Evolutionary conservation across 2,888 invertebrate species (phyloP), one percentile per base, ranked within the genome.

Genomic region (Neocrepidodera transversa): DNA sequence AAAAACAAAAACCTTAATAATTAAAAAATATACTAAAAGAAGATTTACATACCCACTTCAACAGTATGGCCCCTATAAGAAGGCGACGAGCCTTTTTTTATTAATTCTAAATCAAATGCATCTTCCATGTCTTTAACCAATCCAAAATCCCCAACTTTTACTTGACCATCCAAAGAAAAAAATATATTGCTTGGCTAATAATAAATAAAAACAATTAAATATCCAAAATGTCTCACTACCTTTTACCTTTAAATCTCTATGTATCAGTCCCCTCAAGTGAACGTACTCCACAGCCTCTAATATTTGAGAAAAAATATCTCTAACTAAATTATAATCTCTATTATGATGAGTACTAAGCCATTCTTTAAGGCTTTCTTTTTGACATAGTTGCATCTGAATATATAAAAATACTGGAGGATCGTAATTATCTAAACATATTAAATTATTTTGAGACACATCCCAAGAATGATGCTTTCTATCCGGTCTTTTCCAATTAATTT

Each of bases 111-210:
- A 52, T 75, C 76, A 47, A 68, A 65, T 61, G 84, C 82, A 68
- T 88, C 88, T 42, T 85, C 84, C 85, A 92, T 91, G 16, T 91
- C 89, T 2, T 97, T 97, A 8, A 95, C 98, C n/a, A 99, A 85
- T 0, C 98, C 98, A 81, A 99, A 98, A 82, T 99, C 98, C 0
- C 98, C 98, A 54, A 99, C 92, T 83, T 98, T 98, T 6, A 98
- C 88, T 72, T 86, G 85, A 1, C 93, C 93, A 78, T 96, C 93
- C 65, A 89, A 84, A 0, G 95, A 92, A 79, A 98, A 97, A 80
- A 98, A 94, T 70, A 95, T 93, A 77, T 95, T 95, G 62, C 93
- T 92, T 0, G 94, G 93, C 86, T 88, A 75, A 66, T n/a, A n/a
- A n/a, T 82, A 81, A 7, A 23, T n/a, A 11, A 45, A 30, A 18